phyloP scores from a whole-genome alignment of 2,113 vertebrate species.

The Bostrychus sinensis region DNA sequence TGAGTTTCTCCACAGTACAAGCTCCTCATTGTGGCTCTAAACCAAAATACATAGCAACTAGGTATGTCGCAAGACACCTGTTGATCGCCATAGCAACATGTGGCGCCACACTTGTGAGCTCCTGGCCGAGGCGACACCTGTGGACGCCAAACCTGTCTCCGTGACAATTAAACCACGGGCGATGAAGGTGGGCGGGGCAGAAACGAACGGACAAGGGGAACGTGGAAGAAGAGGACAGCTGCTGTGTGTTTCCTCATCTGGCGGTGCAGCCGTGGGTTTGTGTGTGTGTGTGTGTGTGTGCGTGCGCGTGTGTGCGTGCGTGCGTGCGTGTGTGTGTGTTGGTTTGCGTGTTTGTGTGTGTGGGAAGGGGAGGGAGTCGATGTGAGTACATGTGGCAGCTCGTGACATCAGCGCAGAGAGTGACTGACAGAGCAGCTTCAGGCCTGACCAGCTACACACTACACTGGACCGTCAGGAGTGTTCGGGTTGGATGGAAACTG shows the following conservation, averaged over 20 bases:
- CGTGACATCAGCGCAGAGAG: slow-evolving; percentile 51
- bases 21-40: no score
- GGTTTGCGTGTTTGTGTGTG: not conserved
- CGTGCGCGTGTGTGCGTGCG: slow-evolving; percentile 23
- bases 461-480: not conserved
- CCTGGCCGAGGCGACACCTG: slow-evolving; percentile 78
- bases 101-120: slow-evolving; percentile 55
- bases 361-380: no score
- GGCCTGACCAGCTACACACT: not conserved
- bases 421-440: slow-evolving; percentile 37
- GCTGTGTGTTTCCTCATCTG: slow-evolving; percentile 34
- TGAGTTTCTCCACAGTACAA: no score
- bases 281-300: no score
- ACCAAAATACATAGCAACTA: no score
- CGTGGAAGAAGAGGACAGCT: slow-evolving; percentile 15
- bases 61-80: no score
- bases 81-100: slow-evolving; percentile 77
- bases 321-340: slow-evolving; percentile 4
- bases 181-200: slow-evolving; percentile 34
- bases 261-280: slow-evolving; percentile 24
- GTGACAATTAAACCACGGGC: slow-evolving; percentile 49
- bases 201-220: not conserved
- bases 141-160: slow-evolving; percentile 47
- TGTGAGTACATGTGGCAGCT: slow-evolving; percentile 19
- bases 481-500: not conserved